Evolutionary conservation across 2,888 invertebrate species (phyloP).

Genomic region (Nemotelus pantherinus): DNA sequence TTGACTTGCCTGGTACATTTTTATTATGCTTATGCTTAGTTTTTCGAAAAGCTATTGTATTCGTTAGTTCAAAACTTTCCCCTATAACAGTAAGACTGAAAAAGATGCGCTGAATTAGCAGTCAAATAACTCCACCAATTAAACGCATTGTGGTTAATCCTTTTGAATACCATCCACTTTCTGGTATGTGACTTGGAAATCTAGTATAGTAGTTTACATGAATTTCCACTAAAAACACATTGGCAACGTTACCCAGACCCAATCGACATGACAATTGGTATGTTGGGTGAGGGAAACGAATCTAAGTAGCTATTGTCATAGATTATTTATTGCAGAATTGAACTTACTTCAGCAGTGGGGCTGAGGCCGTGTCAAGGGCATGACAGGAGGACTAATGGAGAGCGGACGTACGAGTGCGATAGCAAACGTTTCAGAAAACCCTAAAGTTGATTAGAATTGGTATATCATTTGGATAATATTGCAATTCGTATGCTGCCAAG

Average conservation of each 20-base stretch:
- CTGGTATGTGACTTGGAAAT: slow-evolving; percentile 28
- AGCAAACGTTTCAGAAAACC: slow-evolving; percentile 45
- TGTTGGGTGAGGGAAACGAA: neutral
- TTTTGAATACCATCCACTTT: slow-evolving; percentile 18
- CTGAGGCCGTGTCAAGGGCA: slow-evolving; percentile 37
- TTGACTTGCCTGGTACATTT: too few species aligned
- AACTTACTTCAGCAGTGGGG: slow-evolving; percentile 29
- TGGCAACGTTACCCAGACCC: slow-evolving; percentile 2
- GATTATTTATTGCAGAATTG: slow-evolving; percentile 32
- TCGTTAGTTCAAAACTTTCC: too few species aligned
- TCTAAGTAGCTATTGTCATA: slow-evolving; percentile 39
- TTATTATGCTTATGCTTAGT: too few species aligned
- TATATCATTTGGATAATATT: slow-evolving; percentile 60
- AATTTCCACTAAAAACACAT: slow-evolving; percentile 13
- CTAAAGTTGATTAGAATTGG: slow-evolving; percentile 59
- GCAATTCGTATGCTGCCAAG: slow-evolving; percentile 59
- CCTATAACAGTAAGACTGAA: too few species aligned
- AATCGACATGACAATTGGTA: slow-evolving; percentile 3
- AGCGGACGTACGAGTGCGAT: neutral
- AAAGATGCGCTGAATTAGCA: too few species aligned
- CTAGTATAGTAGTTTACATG: slow-evolving; percentile 5
- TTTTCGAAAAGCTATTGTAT: too few species aligned
- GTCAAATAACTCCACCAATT: too few species aligned
- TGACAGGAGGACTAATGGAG: slow-evolving; percentile 4
- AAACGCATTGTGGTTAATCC: too few species aligned